Conservation (phyloP, 2,113 vertebrate species). For the Coturnix japonica region DNA sequence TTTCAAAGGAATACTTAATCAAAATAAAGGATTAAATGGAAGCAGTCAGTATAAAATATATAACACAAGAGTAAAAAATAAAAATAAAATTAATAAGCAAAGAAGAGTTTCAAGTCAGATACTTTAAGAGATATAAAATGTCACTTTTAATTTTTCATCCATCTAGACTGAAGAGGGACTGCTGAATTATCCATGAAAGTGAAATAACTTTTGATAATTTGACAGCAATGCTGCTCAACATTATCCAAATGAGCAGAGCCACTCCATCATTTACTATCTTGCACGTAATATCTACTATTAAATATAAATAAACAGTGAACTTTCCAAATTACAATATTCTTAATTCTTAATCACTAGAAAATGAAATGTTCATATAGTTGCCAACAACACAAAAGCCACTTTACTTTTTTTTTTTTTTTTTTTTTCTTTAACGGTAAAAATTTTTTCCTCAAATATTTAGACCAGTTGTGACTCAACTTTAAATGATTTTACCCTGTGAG, state of each 20-base stretch:
- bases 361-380: background rate
- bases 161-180: background rate
- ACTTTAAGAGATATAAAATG: constrained; percentile 37
- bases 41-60: constrained; percentile 51
- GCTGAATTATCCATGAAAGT: constrained; percentile 61
- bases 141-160: constrained; percentile 59
- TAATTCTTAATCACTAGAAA: background rate
- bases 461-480: background rate
- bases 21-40: constrained; percentile 38
- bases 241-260: background rate
- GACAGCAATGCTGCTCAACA: constrained; percentile 22
- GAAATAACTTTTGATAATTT: constrained; percentile 48
- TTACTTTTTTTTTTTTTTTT: background rate
- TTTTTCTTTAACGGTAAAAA: background rate
- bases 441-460: background rate
- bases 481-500: background rate
- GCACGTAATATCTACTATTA: background rate
- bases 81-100: background rate
- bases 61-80: background rate
- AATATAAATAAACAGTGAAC: background rate
- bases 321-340: background rate
- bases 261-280: constrained; percentile 14
- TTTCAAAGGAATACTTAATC: constrained; percentile 11
- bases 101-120: constrained; percentile 21
- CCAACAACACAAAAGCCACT: background rate